Base-by-base conservation (phyloP, 2,888 invertebrate genomes). In the Spilarctia lutea region DNA sequence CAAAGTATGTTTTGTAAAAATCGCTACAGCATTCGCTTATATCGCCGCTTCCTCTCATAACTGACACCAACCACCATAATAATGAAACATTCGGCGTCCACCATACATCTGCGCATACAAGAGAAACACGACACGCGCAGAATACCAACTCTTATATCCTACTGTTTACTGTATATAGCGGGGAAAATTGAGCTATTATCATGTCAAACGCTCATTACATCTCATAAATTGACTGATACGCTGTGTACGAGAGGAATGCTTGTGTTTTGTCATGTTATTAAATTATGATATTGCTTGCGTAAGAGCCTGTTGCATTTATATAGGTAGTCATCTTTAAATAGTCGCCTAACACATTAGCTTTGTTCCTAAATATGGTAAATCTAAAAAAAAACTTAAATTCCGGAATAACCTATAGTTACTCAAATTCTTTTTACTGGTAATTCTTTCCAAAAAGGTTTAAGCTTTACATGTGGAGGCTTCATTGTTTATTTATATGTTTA, bases 101-200 rank as follows among this genome's bases (percentile, higher is more conserved):
- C 83, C 82, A 81, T 83, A 83, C 83, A 82, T 82, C 84, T 79
- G 79, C 78, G 42, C 48, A 80, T 77, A 85, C 83, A 82, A 86
- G 84, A 87, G 85, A 76, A 81, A 79, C 77, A 80, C 83, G 86
- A 87, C 85, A 88, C 86, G 90, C 87, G 85, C 83, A 82, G 87
- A 91, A 90, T 91, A 88, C 87, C 81, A 88, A 84, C 83, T 79
- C 65, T 80, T 78, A 85, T 86, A 85, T 87, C 82, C 85, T 86
- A 82, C 75, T 74, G 75, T 71, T 71, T 63, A 60, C 63, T 56
- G 63, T 48, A 56, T 66, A 69, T 56, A 82, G 73, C 81, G 52
- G 78, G 79, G 84, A 86, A 87, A 86, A 87, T 89, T 86, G 79
- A 82, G 75, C 84, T 78, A 86, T 88, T 87, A 78, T 86, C 75